These are phyloP conservation scores for Rhamnusium bicolor DNA, from an alignment of 2,888 invertebrate species.

Conservation along the genomic window DNA sequence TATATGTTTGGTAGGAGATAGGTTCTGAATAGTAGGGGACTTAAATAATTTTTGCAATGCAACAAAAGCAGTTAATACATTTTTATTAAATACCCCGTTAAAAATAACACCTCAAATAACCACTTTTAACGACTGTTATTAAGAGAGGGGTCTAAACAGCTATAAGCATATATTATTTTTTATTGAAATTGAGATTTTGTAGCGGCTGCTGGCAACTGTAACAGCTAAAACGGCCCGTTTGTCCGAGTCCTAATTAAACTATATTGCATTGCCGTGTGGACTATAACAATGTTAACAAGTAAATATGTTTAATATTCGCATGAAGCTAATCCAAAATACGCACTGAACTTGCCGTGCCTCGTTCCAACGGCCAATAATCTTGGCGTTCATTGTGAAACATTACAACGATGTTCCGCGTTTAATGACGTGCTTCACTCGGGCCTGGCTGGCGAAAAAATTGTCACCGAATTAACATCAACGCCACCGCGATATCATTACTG, in stretches of 20 bases:
- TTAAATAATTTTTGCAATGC: background rate
- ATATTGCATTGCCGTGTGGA: conserved; percentile 57
- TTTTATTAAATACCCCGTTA: conserved; percentile 45
- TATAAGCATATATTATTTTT: conserved; percentile 56
- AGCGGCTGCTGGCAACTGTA: conserved; percentile 47
- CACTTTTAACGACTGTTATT: conserved; percentile 48
- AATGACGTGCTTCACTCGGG: background rate
- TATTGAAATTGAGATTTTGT: conserved; percentile 59
- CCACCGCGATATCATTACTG: background rate
- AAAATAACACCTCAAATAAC: conserved; percentile 42
- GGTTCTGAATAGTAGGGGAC: background rate
- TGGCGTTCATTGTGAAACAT: conserved; percentile 45
- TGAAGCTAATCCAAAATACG: conserved; percentile 55
- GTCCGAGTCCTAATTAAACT: conserved; percentile 59
- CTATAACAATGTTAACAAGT: conserved; percentile 54
- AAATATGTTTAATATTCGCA: conserved; percentile 60
- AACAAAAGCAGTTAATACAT: conserved; percentile 14
- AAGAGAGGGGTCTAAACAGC: conserved; percentile 45
- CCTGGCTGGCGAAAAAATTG: background rate
- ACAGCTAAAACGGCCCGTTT: conserved; percentile 51
- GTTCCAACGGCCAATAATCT: conserved; percentile 51
- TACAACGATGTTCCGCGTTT: background rate
- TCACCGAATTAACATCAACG: conserved; percentile 4
- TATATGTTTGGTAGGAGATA: background rate
- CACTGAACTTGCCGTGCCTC: conserved; percentile 43